Base-by-base conservation (phyloP, 2,888 invertebrate genomes). In the Synergus gifuensis region DNA sequence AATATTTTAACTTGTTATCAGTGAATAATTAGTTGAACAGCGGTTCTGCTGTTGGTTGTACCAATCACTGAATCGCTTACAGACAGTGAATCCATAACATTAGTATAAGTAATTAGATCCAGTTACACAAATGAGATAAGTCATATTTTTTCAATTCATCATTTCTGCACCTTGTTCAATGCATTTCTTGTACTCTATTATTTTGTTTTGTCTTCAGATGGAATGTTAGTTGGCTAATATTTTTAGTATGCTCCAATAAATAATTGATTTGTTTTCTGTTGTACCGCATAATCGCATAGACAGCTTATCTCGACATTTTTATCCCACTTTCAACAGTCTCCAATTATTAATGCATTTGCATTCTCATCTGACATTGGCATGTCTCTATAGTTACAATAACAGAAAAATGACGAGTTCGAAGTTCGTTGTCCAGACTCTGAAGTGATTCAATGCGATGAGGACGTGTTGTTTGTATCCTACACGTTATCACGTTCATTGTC, bases 401-500 rank as follows among this genome's bases (percentile, higher is more conserved):
- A 49, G 54, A 73, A 36, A 49, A 73, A 54, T 36, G 46, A 28
- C 28, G 22, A 73, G 69, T 73, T 73, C 69, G 49, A 73, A 73
- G 73, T 73, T 73, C 73, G 69, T 69, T 69, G 49, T 69, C 69
- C 49, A 69, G 46, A 9, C 49, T 69, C 8, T 28, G 16, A 42
- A 73, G 73, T 73, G 73, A 73, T 73, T 73, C 54, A 54, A 73
- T 42, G 36, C 36, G 36, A 73, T 54, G 73, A 73, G 54, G 46
- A 69, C 69, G 28, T 49, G 69, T 36, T 73, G 69, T 54, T 73
- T 73, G 49, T 42, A 18, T 16, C 64, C 28, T n/a, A 54, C 73
- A 54, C 73, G 73, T 73, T 73, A 73, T 73, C 73, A 73, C 73
- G 40, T 54, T 73, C 54, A 73, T 73, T 73, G 73, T 73, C 54